phyloP scores from a whole-genome alignment of 2,113 vertebrate genomes.

The Arenaria interpres region DNA sequence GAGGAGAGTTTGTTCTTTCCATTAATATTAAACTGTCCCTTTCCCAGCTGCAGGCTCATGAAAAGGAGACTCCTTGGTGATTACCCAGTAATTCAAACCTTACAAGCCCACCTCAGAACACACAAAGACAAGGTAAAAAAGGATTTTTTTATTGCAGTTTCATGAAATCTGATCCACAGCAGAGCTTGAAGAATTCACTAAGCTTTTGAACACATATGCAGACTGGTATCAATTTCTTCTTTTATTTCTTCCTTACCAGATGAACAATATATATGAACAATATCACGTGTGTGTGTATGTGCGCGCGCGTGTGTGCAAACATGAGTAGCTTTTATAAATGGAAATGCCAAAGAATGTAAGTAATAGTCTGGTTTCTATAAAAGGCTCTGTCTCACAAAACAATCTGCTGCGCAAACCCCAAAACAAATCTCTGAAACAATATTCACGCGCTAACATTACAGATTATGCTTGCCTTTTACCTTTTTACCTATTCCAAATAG shows the following conservation, averaged over 20 bases:
- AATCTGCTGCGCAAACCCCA: neutral
- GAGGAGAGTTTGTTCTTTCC: constrained; percentile 47
- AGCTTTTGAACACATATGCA: constrained; percentile 70
- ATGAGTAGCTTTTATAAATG: constrained; percentile 60
- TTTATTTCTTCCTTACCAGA: constrained; percentile 66
- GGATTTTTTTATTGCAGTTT: constrained; percentile 62
- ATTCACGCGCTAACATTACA: neutral
- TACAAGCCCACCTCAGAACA: constrained; percentile 38
- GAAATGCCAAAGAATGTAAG: constrained; percentile 62
- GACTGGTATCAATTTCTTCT: constrained; percentile 48
- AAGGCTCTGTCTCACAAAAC: constrained; percentile 45
- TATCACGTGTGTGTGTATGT: neutral
- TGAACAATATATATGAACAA: constrained; percentile 64
- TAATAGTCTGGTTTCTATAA: constrained; percentile 40
- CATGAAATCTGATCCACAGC: constrained; percentile 70
- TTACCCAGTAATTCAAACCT: constrained; percentile 64
- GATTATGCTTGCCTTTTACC: neutral
- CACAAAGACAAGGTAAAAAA: constrained; percentile 57
- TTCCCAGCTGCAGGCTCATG: constrained; percentile 51
- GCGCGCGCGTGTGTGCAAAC: neutral
- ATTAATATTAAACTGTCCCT: constrained; percentile 54
- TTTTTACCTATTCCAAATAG: neutral
- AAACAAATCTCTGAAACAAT: constrained; percentile 17
- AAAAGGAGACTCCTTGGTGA: constrained; percentile 55
- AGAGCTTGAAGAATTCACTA: constrained; percentile 62